A percentile compares a stretch with the other conserved stretches of the same genome.
Evolutionary conservation across 2,113 vertebrate genomes (phyloP).

Genomic region (Ceyx margarethae): DNA sequence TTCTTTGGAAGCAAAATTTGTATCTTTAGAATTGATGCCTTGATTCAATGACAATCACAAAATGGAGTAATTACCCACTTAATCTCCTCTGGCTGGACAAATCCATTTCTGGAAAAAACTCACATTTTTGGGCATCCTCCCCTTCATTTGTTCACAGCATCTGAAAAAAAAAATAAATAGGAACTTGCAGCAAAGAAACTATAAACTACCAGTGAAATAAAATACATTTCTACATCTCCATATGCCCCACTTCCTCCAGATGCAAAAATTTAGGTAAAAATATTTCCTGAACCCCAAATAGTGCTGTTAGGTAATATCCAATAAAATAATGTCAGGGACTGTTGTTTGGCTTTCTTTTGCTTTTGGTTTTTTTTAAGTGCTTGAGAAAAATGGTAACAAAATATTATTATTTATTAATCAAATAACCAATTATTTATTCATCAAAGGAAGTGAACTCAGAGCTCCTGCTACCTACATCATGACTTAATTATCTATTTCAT

Average conservation of each 20-base stretch:
- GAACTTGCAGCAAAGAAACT: not conserved
- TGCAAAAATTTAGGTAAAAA: not conserved
- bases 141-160: not conserved
- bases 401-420: constrained; percentile 60
- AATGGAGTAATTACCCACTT: not conserved
- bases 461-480: not conserved
- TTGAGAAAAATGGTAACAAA: constrained; percentile 34
- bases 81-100: not conserved
- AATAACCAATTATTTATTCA: constrained; percentile 48
- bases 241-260: not conserved
- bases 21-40: not conserved
- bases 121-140: not conserved
- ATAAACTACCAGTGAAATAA: not conserved
- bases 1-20: not conserved
- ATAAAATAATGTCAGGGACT: not conserved
- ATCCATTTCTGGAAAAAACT: not conserved
- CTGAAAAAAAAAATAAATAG: not conserved
- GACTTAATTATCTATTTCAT: constrained; percentile 9
- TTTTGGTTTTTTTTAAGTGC: not conserved
- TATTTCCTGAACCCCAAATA: not conserved
- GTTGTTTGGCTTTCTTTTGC: too few relatives aligned
- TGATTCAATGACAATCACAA: not conserved
- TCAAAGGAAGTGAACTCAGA: constrained; percentile 36
- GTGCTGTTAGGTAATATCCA: not conserved
- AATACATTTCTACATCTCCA: not conserved